phyloP scores from a whole-genome alignment of 1,140 invertebrate species.

The Eurosta solidaginis region DNA sequence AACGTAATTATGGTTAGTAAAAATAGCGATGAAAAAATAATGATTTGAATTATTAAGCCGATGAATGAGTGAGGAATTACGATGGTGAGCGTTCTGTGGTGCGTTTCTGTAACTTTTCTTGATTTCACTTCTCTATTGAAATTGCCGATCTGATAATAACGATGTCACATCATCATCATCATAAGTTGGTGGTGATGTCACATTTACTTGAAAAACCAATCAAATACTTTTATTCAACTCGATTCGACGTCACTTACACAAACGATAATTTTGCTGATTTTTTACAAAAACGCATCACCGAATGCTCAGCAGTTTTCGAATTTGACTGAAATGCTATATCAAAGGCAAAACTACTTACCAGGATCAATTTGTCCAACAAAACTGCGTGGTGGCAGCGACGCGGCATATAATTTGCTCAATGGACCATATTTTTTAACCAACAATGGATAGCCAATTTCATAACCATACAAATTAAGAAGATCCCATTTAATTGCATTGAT shows the following conservation, averaged over 20 bases:
- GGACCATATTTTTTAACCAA: constrained; percentile 45
- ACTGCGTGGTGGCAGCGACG: constrained; percentile 50
- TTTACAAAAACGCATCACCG: too few species aligned
- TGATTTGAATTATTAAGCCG: background rate
- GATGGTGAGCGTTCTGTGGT: too few species aligned
- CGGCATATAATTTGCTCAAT: constrained; percentile 48
- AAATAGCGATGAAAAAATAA: background rate
- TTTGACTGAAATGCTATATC: too few species aligned
- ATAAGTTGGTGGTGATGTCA: too few species aligned
- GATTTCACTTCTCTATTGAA: too few species aligned
- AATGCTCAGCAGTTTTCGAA: constrained; percentile 31
- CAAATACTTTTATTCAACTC: too few species aligned
- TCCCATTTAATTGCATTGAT: constrained; percentile 44
- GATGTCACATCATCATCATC: too few species aligned
- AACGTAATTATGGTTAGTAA: background rate
- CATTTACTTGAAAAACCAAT: too few species aligned
- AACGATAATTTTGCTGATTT: too few species aligned
- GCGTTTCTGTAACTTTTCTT: too few species aligned
- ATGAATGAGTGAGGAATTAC: background rate
- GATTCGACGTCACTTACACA: too few species aligned
- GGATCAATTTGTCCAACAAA: constrained; percentile 55
- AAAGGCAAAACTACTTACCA: constrained; percentile 39
- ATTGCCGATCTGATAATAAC: too few species aligned
- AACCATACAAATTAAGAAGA: constrained; percentile 49
- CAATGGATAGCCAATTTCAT: constrained; percentile 50